Evolutionary conservation across 2,888 invertebrate species (phyloP).

Genomic region (Cryptus armator): DNA sequence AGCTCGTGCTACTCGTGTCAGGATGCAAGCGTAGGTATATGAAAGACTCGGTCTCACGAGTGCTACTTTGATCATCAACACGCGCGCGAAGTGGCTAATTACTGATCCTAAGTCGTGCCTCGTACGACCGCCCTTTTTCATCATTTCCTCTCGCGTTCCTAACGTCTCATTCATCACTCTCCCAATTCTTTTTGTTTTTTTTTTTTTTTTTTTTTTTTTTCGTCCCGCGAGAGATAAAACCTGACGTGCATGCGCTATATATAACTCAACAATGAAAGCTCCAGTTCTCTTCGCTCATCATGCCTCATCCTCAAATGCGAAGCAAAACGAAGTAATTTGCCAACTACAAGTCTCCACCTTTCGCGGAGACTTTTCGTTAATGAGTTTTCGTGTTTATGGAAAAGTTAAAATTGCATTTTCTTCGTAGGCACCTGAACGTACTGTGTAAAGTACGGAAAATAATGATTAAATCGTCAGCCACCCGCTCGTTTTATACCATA

Average conservation of each 20-base stretch:
- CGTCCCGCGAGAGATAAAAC: not conserved
- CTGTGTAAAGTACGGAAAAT: not conserved
- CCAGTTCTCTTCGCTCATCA: not conserved
- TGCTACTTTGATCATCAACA: slow-evolving; percentile 31
- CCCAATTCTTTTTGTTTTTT: not conserved
- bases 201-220: not conserved
- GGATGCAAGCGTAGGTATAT: not conserved
- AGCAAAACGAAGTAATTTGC: too few species aligned
- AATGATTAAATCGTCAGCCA: slow-evolving; percentile 2
- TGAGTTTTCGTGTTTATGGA: not conserved
- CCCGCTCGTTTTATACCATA: not conserved
- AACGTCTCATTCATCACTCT: slow-evolving; percentile 9
- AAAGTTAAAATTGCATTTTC: slow-evolving; percentile 15
- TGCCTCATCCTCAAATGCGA: not conserved
- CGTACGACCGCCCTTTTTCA: not conserved
- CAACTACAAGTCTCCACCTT: not conserved
- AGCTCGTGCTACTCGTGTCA: not conserved
- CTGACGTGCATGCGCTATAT: slow-evolving; percentile 3
- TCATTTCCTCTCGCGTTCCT: not conserved
- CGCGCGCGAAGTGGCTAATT: not conserved
- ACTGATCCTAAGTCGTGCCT: not conserved
- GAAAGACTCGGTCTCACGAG: slow-evolving; percentile 1
- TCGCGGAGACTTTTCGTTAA: not conserved
- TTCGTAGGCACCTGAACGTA: not conserved
- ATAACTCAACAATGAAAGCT: slow-evolving; percentile 17